Conservation (phyloP, 2,113 vertebrate genomes). For the Coregonus clupeaformis region DNA sequence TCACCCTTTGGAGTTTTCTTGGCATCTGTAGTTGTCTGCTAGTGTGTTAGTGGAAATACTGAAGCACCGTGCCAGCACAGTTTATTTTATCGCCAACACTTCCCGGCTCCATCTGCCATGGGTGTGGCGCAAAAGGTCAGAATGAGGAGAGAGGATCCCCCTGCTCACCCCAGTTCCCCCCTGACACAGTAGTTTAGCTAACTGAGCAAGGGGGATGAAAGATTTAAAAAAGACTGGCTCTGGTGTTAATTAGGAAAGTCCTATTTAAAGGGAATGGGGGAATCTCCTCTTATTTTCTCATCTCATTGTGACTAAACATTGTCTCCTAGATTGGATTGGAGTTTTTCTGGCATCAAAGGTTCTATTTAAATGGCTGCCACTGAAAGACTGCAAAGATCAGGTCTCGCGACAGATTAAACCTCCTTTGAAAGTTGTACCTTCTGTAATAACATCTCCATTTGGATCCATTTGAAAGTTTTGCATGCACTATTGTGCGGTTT, state of each 20-base stretch:
- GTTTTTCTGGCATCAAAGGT: background rate
- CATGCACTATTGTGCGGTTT: no score
- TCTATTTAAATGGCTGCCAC: background rate
- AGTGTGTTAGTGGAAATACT: background rate
- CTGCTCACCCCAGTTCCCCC: background rate
- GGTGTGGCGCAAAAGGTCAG: no score
- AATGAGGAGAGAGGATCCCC: background rate
- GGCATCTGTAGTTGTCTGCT: background rate
- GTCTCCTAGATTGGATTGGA: no score
- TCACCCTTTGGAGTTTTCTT: slow-evolving; percentile 13
- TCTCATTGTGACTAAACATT: background rate
- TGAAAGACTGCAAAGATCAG: background rate
- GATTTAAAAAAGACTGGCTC: background rate
- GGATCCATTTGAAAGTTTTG: no score
- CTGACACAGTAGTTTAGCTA: background rate
- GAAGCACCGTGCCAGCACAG: background rate
- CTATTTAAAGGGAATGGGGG: background rate
- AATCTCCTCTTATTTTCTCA: background rate
- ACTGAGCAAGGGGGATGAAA: background rate
- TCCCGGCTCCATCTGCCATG: background rate
- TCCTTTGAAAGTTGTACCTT: background rate
- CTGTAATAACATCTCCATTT: no score
- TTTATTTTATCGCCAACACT: no score
- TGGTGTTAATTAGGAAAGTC: background rate
- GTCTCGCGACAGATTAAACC: background rate